These are phyloP conservation scores for Geothlypis trichas DNA, from an alignment of 2,113 vertebrate species.

Conservation along the genomic window DNA sequence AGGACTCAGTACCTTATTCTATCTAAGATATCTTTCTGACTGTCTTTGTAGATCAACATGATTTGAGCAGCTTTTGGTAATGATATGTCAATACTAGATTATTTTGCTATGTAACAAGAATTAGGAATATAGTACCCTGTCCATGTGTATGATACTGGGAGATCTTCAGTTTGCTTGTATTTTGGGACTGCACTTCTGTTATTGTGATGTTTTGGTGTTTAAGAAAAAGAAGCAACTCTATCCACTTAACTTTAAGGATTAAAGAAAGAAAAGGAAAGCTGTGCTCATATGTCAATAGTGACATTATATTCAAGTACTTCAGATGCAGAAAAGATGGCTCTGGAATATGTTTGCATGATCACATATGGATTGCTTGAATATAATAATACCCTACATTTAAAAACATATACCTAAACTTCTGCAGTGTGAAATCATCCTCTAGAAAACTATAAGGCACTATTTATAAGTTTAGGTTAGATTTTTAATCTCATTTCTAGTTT, in stretches of 20 bases:
- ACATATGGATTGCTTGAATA: neutral
- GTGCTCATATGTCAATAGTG: neutral
- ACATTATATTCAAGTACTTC: neutral
- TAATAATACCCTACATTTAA: neutral
- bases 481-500: neutral
- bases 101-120: neutral
- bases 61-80: neutral
- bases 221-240: neutral
- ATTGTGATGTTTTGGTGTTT: neutral
- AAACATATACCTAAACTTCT: neutral
- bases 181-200: neutral
- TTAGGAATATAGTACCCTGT: neutral
- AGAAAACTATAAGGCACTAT: neutral
- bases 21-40: neutral
- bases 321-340: neutral
- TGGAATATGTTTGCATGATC: neutral
- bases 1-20: neutral
- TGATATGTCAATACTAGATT: neutral
- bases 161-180: neutral
- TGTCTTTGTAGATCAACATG: neutral
- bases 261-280: neutral
- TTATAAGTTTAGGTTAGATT: neutral
- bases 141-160: fast-evolving
- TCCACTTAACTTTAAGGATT: neutral
- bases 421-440: neutral